Evolutionary conservation across 2,888 invertebrate genomes (phyloP).

Genomic region (Folsomia candida): DNA sequence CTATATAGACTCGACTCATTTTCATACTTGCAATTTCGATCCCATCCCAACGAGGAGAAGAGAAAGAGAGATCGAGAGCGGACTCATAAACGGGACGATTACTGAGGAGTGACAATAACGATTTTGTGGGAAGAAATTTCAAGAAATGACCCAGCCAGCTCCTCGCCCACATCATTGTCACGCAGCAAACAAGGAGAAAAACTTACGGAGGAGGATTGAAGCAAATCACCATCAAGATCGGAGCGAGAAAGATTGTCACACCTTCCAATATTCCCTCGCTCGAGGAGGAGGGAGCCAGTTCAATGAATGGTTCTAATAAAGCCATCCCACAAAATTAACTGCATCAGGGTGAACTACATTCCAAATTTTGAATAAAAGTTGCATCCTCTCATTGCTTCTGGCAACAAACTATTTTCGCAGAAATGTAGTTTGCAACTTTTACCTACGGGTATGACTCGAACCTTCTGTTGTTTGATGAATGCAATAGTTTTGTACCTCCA

Average conservation of each 20-base stretch:
- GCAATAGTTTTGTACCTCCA: background rate
- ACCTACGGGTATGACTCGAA: no score
- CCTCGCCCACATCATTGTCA: slow-evolving; percentile 2
- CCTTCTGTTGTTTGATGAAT: background rate
- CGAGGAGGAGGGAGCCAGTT: no score
- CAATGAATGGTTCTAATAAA: background rate
- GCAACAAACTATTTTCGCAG: background rate
- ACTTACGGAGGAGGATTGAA: no score
- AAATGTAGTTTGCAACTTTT: no score
- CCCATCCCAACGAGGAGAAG: slow-evolving; percentile 4
- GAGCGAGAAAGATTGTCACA: no score
- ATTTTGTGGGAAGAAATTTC: slow-evolving; percentile 32
- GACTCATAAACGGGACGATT: slow-evolving; percentile 34
- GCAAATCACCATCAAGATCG: no score
- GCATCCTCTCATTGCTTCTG: background rate
- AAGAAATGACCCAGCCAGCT: slow-evolving; percentile 13
- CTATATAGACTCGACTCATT: slow-evolving; percentile 26
- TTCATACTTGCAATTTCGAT: slow-evolving; percentile 36
- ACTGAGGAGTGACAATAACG: slow-evolving; percentile 43
- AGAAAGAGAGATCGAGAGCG: slow-evolving; percentile 13
- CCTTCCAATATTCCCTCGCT: no score
- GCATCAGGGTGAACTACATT: background rate
- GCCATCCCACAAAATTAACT: background rate
- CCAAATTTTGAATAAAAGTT: background rate
- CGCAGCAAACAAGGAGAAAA: no score